Percentiles rank a stretch among this genome's conserved stretches.
These are phyloP conservation scores for Hylyphantes graminicola DNA, from an alignment of 1,140 invertebrate species.

Conservation along the genomic window DNA sequence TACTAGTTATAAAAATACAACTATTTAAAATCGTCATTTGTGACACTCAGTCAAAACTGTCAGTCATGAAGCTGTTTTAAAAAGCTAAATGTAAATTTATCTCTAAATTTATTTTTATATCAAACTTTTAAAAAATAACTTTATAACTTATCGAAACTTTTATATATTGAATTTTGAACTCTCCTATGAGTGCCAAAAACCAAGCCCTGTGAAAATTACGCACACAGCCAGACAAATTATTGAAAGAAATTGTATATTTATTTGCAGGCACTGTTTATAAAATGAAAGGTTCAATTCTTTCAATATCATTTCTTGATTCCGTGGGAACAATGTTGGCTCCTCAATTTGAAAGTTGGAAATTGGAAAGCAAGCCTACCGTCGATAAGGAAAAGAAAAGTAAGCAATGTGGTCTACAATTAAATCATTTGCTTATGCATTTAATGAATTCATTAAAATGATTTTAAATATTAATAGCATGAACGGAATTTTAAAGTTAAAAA, in stretches of 20 bases:
- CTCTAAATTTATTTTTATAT: no score
- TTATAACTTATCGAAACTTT: no score
- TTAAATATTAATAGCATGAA: not conserved
- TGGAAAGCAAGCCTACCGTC: slow-evolving; percentile 68
- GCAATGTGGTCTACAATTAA: not conserved
- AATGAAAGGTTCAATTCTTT: slow-evolving; percentile 91
- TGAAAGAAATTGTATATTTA: not conserved
- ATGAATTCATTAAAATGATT: not conserved
- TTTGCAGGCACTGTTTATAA: slow-evolving; percentile 89
- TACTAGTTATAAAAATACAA: no score
- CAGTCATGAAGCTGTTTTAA: no score
- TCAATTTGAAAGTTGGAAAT: slow-evolving; percentile 85
- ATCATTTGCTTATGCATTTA: not conserved
- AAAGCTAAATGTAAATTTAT: no score
- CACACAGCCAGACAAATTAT: not conserved
- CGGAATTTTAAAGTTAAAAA: not conserved
- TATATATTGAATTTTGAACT: no score
- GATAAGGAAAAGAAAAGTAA: slow-evolving; percentile 44
- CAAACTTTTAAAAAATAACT: no score
- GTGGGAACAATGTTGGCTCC: slow-evolving; percentile 87
- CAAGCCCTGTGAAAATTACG: not conserved
- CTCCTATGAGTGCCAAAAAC: not conserved
- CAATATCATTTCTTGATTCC: slow-evolving; percentile 94
- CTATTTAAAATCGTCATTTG: no score
- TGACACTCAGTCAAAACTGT: no score